phyloP scores from a whole-genome alignment of 2,113 vertebrate species.

The Vidua macroura region DNA sequence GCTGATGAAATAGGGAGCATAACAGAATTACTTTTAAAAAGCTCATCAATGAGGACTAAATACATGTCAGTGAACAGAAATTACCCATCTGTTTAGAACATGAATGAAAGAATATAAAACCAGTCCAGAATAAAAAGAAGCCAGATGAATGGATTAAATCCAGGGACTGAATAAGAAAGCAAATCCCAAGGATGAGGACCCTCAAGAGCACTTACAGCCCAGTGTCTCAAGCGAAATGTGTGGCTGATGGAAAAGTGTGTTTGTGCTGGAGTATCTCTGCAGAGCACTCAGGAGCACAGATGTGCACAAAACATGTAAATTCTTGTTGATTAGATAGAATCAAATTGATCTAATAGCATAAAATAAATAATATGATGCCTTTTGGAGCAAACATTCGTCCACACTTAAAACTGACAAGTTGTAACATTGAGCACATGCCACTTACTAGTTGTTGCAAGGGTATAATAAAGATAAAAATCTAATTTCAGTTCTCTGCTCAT shows the following conservation, averaged over 20 bases:
- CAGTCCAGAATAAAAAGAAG: not conserved
- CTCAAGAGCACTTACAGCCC: not conserved
- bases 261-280: not conserved
- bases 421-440: not conserved
- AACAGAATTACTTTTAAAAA: not conserved
- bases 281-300: not conserved
- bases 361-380: not conserved
- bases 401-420: not conserved
- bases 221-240: fast-evolving
- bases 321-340: not conserved
- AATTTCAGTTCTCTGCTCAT: not conserved
- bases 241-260: not conserved
- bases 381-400: not conserved
- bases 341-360: not conserved
- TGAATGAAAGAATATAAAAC: not conserved
- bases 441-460: not conserved
- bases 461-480: not conserved
- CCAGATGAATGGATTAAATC: not conserved
- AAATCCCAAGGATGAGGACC: not conserved
- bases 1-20: not conserved
- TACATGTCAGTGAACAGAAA: not conserved
- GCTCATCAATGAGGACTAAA: not conserved
- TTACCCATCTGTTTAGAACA: not conserved
- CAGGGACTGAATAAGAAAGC: not conserved
- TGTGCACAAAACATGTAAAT: not conserved